Percentiles rank a stretch among this genome's conserved stretches.
Evolutionary conservation across 1,140 invertebrate species (phyloP).

Genomic region (Sesamia nonagrioides): DNA sequence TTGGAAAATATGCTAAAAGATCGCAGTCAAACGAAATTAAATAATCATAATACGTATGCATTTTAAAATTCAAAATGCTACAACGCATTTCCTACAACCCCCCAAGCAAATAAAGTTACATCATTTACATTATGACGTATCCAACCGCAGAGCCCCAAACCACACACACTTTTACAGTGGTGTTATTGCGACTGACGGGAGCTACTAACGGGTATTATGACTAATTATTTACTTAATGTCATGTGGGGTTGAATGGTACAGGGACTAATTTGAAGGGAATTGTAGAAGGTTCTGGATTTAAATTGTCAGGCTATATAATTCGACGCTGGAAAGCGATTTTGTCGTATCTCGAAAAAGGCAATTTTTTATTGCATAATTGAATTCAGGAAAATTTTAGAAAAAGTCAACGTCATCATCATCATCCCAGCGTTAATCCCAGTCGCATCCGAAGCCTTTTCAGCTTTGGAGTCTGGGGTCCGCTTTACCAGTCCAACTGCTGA

Average conservation of each 20-base stretch:
- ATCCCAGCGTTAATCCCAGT: too few species aligned
- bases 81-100: slow-evolving; percentile 26
- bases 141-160: slow-evolving; percentile 36
- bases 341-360: too few species aligned
- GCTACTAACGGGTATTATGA: slow-evolving; percentile 33
- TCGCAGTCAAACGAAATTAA: too few species aligned
- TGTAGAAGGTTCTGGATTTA: background rate
- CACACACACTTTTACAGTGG: slow-evolving; percentile 9
- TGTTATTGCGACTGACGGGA: slow-evolving; percentile 14
- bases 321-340: too few species aligned
- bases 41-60: background rate
- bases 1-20: too few species aligned
- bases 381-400: too few species aligned
- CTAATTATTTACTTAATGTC: slow-evolving; percentile 47
- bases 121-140: slow-evolving; percentile 40
- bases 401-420: too few species aligned
- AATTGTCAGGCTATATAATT: background rate
- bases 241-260: background rate
- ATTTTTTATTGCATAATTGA: too few species aligned
- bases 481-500: too few species aligned
- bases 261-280: slow-evolving; percentile 4
- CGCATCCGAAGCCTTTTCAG: too few species aligned
- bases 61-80: background rate
- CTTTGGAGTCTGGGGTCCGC: too few species aligned
- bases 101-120: slow-evolving; percentile 34